phyloP scores from a whole-genome alignment of 1,140 invertebrate genomes.

The Cydia strobilella region DNA sequence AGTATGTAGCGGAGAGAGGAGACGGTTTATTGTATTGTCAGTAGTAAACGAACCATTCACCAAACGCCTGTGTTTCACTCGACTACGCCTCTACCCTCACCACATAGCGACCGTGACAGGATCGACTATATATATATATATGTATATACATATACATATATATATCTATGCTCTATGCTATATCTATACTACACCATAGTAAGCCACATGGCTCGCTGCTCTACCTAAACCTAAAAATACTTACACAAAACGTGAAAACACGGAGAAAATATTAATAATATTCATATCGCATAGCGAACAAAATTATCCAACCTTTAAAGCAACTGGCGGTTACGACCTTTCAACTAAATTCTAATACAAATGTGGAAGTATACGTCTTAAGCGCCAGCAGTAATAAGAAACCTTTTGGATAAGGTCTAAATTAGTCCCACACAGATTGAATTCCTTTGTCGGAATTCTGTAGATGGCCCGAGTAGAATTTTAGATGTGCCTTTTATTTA shows the following conservation, averaged over 20 bases:
- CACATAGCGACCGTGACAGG: no score
- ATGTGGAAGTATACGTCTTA: background rate
- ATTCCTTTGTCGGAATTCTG: slow-evolving; percentile 11
- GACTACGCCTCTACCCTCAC: no score
- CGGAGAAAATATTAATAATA: background rate
- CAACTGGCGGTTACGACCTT: background rate
- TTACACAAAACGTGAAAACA: background rate
- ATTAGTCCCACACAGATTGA: slow-evolving; percentile 5
- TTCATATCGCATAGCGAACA: background rate
- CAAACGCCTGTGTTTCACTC: no score
- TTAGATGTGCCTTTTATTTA: background rate
- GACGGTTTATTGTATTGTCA: no score
- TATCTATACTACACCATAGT: no score
- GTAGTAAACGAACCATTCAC: no score
- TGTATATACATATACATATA: no score
- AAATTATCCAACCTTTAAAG: background rate
- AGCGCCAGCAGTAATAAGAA: background rate
- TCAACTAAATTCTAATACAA: background rate
- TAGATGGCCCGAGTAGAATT: background rate
- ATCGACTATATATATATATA: no score
- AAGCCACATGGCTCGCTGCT: background rate
- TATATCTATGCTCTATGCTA: no score
- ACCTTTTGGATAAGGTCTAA: slow-evolving; percentile 7
- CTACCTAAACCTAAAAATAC: background rate
- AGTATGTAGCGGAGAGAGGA: no score